Conservation (phyloP, 1,140 invertebrate genomes). For the Pseudomyrmex cubaensis region DNA sequence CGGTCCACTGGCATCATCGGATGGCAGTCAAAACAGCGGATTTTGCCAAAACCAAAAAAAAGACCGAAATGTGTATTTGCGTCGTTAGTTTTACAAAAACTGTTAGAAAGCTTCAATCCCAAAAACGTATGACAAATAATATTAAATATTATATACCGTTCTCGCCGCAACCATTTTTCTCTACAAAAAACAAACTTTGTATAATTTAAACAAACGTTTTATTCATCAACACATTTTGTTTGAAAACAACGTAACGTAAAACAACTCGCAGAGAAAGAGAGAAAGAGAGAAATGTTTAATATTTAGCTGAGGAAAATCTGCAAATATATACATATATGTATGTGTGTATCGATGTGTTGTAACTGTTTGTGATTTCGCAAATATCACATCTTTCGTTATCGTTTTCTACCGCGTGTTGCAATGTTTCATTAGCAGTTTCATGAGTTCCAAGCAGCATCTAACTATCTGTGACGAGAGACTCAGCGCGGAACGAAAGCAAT, state of each 20-base stretch:
- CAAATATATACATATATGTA: neutral
- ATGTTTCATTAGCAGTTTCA: conserved; percentile 60
- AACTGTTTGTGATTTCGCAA: neutral
- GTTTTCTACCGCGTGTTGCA: conserved; percentile 9
- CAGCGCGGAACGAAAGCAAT: conserved; percentile 69
- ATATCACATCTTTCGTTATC: conserved; percentile 25
- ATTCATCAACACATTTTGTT: no score
- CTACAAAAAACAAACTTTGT: no score
- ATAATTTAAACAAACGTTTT: no score
- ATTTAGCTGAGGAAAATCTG: neutral
- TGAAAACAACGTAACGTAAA: no score
- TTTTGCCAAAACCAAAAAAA: neutral
- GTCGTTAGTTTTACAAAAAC: no score
- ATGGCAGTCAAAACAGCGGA: neutral
- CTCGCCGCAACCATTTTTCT: no score
- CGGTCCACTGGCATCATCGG: conserved; percentile 41
- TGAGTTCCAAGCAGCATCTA: conserved; percentile 64
- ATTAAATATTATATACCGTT: no score
- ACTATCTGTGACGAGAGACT: conserved; percentile 68
- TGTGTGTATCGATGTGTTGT: neutral
- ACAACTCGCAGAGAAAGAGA: no score
- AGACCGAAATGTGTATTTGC: no score
- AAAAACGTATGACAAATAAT: no score
- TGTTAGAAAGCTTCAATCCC: no score
- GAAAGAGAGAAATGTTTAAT: no score